Percentiles rank a stretch among this genome's conserved stretches.
phyloP scores from a whole-genome alignment of 2,888 invertebrate species.

The Physocephala rufipes region DNA sequence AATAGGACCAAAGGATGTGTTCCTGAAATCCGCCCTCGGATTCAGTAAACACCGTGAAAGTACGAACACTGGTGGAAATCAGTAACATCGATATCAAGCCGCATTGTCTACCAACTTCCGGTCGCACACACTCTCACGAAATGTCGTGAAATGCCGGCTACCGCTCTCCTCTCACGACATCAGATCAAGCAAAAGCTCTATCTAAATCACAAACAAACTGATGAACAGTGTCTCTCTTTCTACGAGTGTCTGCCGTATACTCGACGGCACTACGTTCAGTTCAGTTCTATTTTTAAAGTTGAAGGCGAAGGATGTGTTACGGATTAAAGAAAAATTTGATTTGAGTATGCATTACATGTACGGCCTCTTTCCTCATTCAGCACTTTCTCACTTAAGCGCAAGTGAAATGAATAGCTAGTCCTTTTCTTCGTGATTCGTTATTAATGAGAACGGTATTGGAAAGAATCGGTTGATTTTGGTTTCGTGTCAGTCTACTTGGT shows the following conservation, averaged over 20 bases:
- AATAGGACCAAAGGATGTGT: no score
- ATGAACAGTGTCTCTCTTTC: no score
- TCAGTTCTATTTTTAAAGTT: conserved; percentile 23
- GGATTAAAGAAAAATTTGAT: background rate
- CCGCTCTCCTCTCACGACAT: no score
- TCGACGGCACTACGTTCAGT: background rate
- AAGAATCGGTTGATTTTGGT: conserved; percentile 21
- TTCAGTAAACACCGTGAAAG: no score
- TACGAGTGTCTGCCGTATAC: no score
- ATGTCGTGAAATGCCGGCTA: no score
- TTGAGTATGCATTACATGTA: background rate
- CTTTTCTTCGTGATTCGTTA: background rate
- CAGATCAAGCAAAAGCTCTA: no score
- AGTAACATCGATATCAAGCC: background rate
- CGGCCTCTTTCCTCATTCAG: no score
- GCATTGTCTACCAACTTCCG: background rate
- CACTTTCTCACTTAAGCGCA: background rate
- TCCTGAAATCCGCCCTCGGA: no score
- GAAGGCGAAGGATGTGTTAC: conserved; percentile 6
- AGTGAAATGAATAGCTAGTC: background rate
- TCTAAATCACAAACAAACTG: no score
- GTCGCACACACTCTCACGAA: background rate
- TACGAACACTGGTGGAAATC: no score
- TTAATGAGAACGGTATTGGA: conserved; percentile 18
- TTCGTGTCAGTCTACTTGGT: conserved; percentile 6